phyloP scores from a whole-genome alignment of 1,140 invertebrate species.

The Trissolcus basalis region DNA sequence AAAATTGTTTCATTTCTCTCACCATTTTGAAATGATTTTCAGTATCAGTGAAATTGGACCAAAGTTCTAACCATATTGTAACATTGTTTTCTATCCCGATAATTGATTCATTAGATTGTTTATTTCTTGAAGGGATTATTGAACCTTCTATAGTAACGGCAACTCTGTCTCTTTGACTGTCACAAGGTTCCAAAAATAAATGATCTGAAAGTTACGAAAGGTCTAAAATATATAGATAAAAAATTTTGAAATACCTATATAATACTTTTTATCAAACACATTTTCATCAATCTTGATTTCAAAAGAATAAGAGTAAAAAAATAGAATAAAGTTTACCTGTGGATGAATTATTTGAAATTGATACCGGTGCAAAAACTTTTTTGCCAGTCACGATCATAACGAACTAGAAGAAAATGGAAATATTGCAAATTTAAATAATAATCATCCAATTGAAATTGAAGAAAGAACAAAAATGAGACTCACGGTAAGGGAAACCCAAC shows the following conservation, averaged over 20 bases:
- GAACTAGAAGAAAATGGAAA: conserved; percentile 2
- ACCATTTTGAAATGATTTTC: conserved; percentile 1
- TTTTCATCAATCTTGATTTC: conserved; percentile 6
- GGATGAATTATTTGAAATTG: too few species aligned
- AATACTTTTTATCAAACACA: too few species aligned
- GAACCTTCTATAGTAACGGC: conserved; percentile 75
- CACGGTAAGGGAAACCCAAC: conserved; percentile 68
- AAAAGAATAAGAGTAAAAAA: not conserved
- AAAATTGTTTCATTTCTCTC: conserved; percentile 7
- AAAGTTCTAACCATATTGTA: conserved; percentile 76
- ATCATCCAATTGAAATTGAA: conserved; percentile 3
- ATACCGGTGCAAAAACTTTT: too few species aligned
- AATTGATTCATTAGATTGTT: conserved; percentile 71
- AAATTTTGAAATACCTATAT: too few species aligned
- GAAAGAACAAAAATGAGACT: conserved; percentile 24
- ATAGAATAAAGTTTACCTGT: too few species aligned
- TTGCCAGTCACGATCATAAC: too few species aligned
- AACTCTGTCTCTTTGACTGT: conserved; percentile 55
- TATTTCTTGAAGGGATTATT: conserved; percentile 71
- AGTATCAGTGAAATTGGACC: not conserved
- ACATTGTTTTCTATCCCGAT: conserved; percentile 62
- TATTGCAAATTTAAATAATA: conserved; percentile 6
- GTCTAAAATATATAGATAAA: too few species aligned
- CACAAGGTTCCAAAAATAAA: conserved; percentile 1
- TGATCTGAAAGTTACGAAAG: conserved; percentile 23